Evolutionary conservation across 2,113 vertebrate genomes (phyloP), one percentile per base, ranked within the genome.

Genomic region (Melanerpes formicivorus): DNA sequence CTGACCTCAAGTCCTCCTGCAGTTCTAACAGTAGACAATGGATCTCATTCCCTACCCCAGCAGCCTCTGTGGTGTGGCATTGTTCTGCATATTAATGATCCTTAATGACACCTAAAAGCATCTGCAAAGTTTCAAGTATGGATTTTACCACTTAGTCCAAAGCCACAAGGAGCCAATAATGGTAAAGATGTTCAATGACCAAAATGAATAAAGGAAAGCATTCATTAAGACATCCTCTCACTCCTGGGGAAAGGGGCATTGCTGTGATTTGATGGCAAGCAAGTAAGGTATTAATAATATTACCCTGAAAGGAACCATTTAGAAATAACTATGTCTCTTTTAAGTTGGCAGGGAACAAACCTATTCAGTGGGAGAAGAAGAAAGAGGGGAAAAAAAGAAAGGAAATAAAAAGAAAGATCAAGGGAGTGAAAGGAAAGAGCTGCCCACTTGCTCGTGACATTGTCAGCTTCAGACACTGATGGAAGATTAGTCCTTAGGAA

Each of bases 61-160:
- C 60, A 89, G 73, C 48, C 65, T 71, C 79, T 69, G 56, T 4
- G 17, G 25, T 16, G 10, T 37, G 44, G 91, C 30, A 22, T 5
- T 78, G 79, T 66, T 80, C 70, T 87, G 89, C 82, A 90, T 82
- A 86, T 67, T 92, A 87, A 95, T 11, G 37, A 79, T 71, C 55
- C 65, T 83, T 91, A 85, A 88, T 69, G 87, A 90, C 60, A 89
- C n/a, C 74, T 89, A 93, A 94, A 95, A 93, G 88, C 94, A 70
- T 66, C 87, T 88, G 92, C 81, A 82, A 66, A 88, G 48, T 44
- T 72, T 91, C 69, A 83, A 69, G 46, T 63, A 93, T 32, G 63
- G 66, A 91, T 92, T 92, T 89, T 58, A 94, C 42, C 84, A 87
- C 87, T 94, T 67, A 82, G 58, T 65, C 65, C 5, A 4, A 79